Percentiles rank a stretch among this genome's conserved stretches.
Evolutionary conservation across 2,113 vertebrate genomes (phyloP).

Genomic region (Bujurquina vittata): DNA sequence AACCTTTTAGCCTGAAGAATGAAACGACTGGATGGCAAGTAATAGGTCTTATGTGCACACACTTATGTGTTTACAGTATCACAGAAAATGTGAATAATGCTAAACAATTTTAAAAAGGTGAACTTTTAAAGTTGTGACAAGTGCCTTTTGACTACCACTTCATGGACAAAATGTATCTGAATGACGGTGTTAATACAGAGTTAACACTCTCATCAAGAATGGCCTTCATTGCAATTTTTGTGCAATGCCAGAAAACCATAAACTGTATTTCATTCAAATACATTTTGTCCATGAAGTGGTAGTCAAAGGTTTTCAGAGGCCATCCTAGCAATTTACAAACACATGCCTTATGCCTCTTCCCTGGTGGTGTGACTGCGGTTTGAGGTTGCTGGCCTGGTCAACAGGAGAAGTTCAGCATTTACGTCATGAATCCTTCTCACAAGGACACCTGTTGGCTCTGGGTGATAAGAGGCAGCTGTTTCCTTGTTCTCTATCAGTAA

Average conservation of each 20-base stretch:
- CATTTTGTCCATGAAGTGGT: too few relatives aligned
- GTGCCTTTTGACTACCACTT: background rate
- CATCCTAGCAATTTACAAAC: background rate
- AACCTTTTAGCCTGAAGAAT: background rate
- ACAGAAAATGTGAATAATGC: background rate
- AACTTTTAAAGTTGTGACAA: too few relatives aligned
- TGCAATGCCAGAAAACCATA: background rate
- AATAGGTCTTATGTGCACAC: background rate
- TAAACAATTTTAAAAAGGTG: background rate
- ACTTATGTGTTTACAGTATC: background rate
- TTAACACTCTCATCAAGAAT: background rate
- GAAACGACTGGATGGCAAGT: background rate
- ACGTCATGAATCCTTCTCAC: conserved; percentile 74
- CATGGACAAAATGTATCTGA: background rate
- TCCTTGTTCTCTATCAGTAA: conserved; percentile 41
- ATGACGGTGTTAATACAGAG: background rate
- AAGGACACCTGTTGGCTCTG: conserved; percentile 78
- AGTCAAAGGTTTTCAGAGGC: background rate
- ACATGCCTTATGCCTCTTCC: background rate
- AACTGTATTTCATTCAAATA: background rate
- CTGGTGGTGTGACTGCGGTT: background rate
- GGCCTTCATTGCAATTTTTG: background rate
- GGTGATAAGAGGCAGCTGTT: conserved; percentile 70
- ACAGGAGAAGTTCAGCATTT: conserved; percentile 75
- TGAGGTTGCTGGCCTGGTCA: conserved; percentile 50